Conservation (phyloP, 2,888 invertebrate genomes). For the Brenthis hecate region DNA sequence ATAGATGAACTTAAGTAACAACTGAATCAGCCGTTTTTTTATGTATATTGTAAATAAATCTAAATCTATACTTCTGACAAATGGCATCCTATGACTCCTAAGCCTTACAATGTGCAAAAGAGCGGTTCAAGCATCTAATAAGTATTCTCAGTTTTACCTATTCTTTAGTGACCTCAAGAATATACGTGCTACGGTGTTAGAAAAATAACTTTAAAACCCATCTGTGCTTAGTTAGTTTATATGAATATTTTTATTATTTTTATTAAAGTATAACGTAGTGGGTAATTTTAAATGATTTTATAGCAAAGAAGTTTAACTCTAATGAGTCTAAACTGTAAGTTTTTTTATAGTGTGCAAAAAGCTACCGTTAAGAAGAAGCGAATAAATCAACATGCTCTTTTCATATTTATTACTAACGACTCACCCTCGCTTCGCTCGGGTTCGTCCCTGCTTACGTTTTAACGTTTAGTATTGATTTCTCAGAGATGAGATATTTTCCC, state of each 20-base stretch:
- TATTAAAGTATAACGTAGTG: background rate
- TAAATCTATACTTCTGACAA: background rate
- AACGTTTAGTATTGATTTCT: too few relatives aligned
- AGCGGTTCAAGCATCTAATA: constrained; percentile 18
- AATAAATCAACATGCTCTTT: too few relatives aligned
- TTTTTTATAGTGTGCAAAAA: background rate
- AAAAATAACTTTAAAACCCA: constrained; percentile 20
- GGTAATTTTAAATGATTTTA: background rate
- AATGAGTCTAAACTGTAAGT: background rate
- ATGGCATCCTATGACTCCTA: constrained; percentile 5
- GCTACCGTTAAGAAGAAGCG: background rate
- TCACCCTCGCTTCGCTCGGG: too few relatives aligned
- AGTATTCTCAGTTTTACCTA: constrained; percentile 23
- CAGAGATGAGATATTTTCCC: too few relatives aligned
- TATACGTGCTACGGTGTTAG: constrained; percentile 9
- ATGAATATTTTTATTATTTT: background rate
- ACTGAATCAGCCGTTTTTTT: background rate
- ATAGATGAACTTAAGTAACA: too few relatives aligned
- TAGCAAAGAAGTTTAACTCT: background rate
- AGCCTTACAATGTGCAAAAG: constrained; percentile 14
- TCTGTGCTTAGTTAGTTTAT: background rate
- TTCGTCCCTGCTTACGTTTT: too few relatives aligned
- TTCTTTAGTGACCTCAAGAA: constrained; percentile 21
- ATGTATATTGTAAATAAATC: background rate
- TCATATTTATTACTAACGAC: too few relatives aligned